Percentiles rank a stretch among this genome's conserved stretches.
These are phyloP conservation scores for Jordanella pulchra DNA, from an alignment of 2,797 vertebrate species.

Conservation along the genomic window DNA sequence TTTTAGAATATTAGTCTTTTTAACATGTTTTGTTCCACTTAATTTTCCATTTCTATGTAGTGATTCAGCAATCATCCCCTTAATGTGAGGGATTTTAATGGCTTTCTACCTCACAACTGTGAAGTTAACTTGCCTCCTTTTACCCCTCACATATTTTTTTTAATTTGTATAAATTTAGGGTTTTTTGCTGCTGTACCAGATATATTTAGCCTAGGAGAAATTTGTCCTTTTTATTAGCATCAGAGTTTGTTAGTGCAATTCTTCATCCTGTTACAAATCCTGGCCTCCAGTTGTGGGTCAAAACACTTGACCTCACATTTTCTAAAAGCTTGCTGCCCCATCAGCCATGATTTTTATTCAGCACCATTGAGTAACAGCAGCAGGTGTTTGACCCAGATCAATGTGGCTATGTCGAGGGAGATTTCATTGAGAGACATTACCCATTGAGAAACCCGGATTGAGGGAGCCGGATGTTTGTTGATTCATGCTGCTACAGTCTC, in stretches of 20 bases:
- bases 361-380: constrained; percentile 65
- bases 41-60: not conserved
- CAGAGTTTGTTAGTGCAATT: constrained; percentile 41
- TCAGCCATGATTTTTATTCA: constrained; percentile 64
- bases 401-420: constrained; percentile 58
- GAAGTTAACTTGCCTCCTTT: not conserved
- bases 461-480: constrained; percentile 71
- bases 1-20: not conserved
- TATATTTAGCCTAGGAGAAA: constrained; percentile 21
- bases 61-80: not conserved
- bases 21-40: not conserved
- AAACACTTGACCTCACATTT: constrained; percentile 58
- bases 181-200: not conserved
- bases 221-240: constrained; percentile 49
- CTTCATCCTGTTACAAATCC: constrained; percentile 43
- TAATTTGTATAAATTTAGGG: not conserved
- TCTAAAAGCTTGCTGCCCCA: constrained; percentile 49
- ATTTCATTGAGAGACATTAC: constrained; percentile 55
- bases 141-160: constrained; percentile 1
- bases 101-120: not conserved
- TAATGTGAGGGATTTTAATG: not conserved
- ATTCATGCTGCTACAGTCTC: constrained; percentile 52
- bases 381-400: constrained; percentile 61
- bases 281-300: constrained; percentile 58
- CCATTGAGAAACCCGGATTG: constrained; percentile 52